These are phyloP conservation scores for Oegoconia quadripuncta DNA, from an alignment of 2,888 invertebrate genomes.

Conservation along the genomic window DNA sequence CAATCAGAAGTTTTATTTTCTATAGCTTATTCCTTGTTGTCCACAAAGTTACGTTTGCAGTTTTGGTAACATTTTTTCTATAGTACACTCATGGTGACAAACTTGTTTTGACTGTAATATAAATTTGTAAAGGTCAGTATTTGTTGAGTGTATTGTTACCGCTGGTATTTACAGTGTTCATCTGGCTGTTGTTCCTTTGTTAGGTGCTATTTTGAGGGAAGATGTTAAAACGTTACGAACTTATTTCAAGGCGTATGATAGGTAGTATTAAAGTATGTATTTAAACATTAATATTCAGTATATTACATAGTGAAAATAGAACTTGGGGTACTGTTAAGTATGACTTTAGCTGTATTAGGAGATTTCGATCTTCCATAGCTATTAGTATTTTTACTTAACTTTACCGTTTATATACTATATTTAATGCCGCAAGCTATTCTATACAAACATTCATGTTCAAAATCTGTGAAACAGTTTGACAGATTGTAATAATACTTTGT, in stretches of 20 bases:
- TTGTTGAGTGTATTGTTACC: conserved; percentile 35
- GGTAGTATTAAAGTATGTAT: not conserved
- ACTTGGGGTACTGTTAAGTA: too few relatives aligned
- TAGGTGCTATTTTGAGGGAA: conserved; percentile 5
- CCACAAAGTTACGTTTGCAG: not conserved
- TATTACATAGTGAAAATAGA: too few relatives aligned
- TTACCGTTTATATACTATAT: too few relatives aligned
- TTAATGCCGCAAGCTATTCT: too few relatives aligned
- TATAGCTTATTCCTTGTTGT: not conserved
- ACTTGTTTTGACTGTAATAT: conserved; percentile 1
- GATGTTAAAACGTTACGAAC: conserved; percentile 11
- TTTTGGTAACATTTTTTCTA: not conserved
- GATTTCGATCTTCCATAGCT: too few relatives aligned
- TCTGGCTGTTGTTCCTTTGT: conserved; percentile 27
- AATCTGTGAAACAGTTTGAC: too few relatives aligned
- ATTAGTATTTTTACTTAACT: too few relatives aligned
- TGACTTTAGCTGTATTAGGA: too few relatives aligned
- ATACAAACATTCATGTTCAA: too few relatives aligned
- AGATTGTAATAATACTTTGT: too few relatives aligned
- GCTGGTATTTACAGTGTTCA: conserved; percentile 30
- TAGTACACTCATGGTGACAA: not conserved
- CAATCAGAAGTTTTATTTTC: conserved; percentile 3
- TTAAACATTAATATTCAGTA: too few relatives aligned
- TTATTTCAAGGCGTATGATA: not conserved
- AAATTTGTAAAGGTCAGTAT: conserved; percentile 20